phyloP scores from a whole-genome alignment of 2,113 vertebrate genomes.

The Dicrurus megarhynchus region DNA sequence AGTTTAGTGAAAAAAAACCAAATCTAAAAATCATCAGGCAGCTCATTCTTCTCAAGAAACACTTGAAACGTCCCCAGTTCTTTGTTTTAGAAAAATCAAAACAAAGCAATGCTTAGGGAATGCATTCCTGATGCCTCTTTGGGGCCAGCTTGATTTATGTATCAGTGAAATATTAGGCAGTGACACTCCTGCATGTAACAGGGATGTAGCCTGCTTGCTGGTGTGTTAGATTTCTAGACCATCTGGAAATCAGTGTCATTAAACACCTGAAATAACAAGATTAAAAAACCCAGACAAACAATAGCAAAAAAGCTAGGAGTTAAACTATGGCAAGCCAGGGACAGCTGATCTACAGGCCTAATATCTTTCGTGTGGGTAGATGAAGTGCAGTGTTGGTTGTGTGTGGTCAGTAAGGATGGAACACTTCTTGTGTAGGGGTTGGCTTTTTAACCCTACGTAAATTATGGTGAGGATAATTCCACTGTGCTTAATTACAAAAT shows the following conservation, averaged over 20 bases:
- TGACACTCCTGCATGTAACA: neutral
- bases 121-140: neutral
- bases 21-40: neutral
- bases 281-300: neutral
- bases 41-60: neutral
- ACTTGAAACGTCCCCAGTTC: neutral
- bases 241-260: neutral
- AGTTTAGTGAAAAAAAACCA: neutral
- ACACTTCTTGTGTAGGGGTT: neutral
- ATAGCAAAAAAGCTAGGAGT: neutral
- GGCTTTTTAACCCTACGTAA: neutral
- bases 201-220: neutral
- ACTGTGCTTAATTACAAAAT: neutral
- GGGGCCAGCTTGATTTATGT: neutral
- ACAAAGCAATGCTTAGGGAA: neutral
- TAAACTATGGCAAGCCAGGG: neutral
- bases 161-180: neutral
- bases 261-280: neutral
- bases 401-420: neutral
- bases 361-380: neutral
- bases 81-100: neutral
- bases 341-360: neutral
- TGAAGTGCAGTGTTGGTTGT: neutral
- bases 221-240: neutral
- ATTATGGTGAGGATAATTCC: neutral